Conservation (phyloP, 2,888 invertebrate genomes). For the Stegana nigrithorax region DNA sequence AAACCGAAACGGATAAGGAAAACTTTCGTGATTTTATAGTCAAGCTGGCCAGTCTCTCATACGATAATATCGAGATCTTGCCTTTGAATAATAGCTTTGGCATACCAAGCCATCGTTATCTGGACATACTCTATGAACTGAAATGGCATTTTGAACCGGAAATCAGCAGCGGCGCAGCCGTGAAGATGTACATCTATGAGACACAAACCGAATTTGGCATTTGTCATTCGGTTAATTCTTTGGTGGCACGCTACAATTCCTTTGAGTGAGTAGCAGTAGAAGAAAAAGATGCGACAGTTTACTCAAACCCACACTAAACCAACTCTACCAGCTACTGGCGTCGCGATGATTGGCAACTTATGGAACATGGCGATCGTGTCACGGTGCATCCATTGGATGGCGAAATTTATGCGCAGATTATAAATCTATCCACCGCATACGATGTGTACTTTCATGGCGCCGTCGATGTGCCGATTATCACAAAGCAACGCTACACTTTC, state of each 20-base stretch:
- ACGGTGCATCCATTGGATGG: slow-evolving; percentile 79
- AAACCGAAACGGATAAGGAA: slow-evolving; percentile 70
- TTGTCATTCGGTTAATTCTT: slow-evolving; percentile 78
- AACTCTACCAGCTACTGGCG: slow-evolving; percentile 71
- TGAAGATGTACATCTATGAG: slow-evolving; percentile 71
- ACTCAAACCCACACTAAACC: neutral
- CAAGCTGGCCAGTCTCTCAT: slow-evolving; percentile 73
- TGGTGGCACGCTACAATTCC: slow-evolving; percentile 71
- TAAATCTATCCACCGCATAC: slow-evolving; percentile 76
- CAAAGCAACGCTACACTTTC: slow-evolving; percentile 72
- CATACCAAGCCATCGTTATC: slow-evolving; percentile 72
- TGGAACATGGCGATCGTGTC: slow-evolving; percentile 66
- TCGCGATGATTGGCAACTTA: slow-evolving; percentile 72
- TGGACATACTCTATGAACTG: slow-evolving; percentile 70
- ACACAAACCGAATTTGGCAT: slow-evolving; percentile 78
- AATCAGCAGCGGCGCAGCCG: slow-evolving; percentile 72
- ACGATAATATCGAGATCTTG: slow-evolving; percentile 72
- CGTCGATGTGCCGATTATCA: slow-evolving; percentile 76
- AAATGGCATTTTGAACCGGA: slow-evolving; percentile 71
- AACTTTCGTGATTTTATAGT: slow-evolving; percentile 72
- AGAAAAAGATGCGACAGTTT: neutral
- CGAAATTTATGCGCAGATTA: slow-evolving; percentile 81
- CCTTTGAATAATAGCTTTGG: slow-evolving; percentile 70
- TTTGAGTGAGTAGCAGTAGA: slow-evolving; percentile 50
- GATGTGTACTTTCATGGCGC: slow-evolving; percentile 78